A percentile compares a stretch with the other conserved stretches of the same genome.
phyloP scores from a whole-genome alignment of 2,888 invertebrate species.

The Schizotus pectinicornis region DNA sequence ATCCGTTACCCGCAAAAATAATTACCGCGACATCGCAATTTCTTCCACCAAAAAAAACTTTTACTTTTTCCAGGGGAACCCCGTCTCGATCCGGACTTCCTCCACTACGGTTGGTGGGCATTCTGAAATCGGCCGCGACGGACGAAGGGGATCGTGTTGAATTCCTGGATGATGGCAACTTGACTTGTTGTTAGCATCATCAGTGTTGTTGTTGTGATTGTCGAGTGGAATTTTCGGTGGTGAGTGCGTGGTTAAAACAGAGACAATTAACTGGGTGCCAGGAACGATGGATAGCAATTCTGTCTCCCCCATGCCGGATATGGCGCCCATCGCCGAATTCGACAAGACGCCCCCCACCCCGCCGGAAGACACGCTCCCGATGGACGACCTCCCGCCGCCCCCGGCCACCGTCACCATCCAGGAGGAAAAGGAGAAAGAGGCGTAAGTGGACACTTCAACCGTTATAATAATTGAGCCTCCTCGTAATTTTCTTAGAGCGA shows the following conservation, averaged over 20 bases:
- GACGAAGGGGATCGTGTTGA: no score
- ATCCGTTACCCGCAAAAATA: slow-evolving; percentile 13
- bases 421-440: slow-evolving; percentile 42
- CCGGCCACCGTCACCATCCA: slow-evolving; percentile 66
- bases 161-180: no score
- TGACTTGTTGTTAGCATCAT: slow-evolving; percentile 10
- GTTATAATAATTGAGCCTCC: no score
- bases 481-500: no score
- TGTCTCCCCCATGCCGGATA: slow-evolving; percentile 71
- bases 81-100: no score
- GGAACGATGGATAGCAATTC: slow-evolving; percentile 69
- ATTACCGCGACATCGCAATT: slow-evolving; percentile 2
- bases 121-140: no score
- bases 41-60: slow-evolving; percentile 11
- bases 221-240: not conserved
- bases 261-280: not conserved
- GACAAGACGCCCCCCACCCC: slow-evolving; percentile 74
- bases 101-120: no score
- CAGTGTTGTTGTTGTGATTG: slow-evolving; percentile 1
- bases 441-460: slow-evolving; percentile 29
- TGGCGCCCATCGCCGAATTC: slow-evolving; percentile 74
- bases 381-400: slow-evolving; percentile 71
- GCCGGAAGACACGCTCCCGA: slow-evolving; percentile 64
- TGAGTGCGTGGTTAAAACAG: not conserved
- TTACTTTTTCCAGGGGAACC: slow-evolving; percentile 7